Percentiles rank a stretch among this genome's conserved stretches.
phyloP scores from a whole-genome alignment of 2,797 vertebrate species.

The Darevskia nairensis region DNA sequence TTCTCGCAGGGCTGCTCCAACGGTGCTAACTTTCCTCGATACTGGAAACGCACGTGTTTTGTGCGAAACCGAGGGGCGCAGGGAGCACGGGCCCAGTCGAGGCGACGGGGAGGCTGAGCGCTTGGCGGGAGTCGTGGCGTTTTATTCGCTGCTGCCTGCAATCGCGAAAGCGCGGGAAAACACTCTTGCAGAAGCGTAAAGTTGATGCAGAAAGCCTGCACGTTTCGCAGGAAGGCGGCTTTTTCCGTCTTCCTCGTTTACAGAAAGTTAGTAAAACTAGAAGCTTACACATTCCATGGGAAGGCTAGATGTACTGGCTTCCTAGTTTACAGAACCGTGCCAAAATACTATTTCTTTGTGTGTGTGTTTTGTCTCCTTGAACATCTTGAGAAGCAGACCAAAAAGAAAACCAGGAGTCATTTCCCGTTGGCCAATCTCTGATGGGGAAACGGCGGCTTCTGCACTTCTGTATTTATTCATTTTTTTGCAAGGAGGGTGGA shows the following conservation, averaged over 20 bases:
- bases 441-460: neutral
- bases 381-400: neutral
- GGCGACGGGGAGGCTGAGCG: too few relatives aligned
- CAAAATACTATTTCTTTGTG: neutral
- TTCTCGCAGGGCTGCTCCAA: neutral
- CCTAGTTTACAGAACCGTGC: constrained; percentile 2
- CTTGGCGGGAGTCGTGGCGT: neutral
- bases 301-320: neutral
- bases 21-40: neutral
- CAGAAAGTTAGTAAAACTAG: neutral
- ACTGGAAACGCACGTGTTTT: neutral
- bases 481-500: constrained; percentile 6
- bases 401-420: too few relatives aligned
- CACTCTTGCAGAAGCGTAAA: neutral
- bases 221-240: too few relatives aligned
- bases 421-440: neutral
- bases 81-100: neutral
- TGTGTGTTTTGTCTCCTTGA: neutral
- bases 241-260: neutral
- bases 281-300: neutral
- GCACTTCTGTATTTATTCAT: constrained; percentile 25
- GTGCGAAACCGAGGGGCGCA: neutral
- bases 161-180: neutral
- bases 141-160: neutral
- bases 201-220: too few relatives aligned